Conservation (phyloP, 2,888 invertebrate species). For the Disparrhopalites patrizii region DNA sequence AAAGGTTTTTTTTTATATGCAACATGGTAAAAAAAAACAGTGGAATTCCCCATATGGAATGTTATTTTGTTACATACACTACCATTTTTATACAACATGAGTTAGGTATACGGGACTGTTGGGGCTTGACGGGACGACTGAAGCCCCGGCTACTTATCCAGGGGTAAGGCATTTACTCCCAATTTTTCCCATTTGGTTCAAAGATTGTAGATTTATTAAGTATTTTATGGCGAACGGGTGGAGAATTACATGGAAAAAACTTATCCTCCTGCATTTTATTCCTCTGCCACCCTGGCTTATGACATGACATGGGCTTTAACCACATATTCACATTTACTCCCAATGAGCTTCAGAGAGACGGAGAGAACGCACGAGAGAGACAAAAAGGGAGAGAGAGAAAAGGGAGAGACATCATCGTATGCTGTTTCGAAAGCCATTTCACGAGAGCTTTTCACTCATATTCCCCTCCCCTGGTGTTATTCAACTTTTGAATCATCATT, state of each 20-base stretch:
- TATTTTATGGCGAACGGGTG: background rate
- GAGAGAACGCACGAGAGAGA: background rate
- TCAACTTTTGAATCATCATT: constrained; percentile 34
- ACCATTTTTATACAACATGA: too few relatives aligned
- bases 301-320: too few relatives aligned
- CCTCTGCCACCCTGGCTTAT: background rate
- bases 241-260: background rate
- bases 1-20: background rate
- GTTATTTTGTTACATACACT: too few relatives aligned
- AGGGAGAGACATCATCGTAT: too few relatives aligned
- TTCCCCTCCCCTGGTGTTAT: constrained; percentile 21
- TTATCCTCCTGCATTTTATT: background rate
- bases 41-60: constrained; percentile 6
- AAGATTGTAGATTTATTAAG: constrained; percentile 4
- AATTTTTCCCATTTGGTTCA: constrained; percentile 3
- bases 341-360: background rate
- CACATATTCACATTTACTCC: background rate
- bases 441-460: constrained; percentile 1
- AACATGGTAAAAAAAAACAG: background rate
- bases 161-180: background rate
- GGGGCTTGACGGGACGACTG: too few relatives aligned
- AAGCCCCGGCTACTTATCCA: too few relatives aligned
- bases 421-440: too few relatives aligned
- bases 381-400: background rate
- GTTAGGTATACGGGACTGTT: too few relatives aligned